These are phyloP conservation scores for Choristoneura fumiferana DNA, from an alignment of 1,140 invertebrate species.

Conservation along the genomic window DNA sequence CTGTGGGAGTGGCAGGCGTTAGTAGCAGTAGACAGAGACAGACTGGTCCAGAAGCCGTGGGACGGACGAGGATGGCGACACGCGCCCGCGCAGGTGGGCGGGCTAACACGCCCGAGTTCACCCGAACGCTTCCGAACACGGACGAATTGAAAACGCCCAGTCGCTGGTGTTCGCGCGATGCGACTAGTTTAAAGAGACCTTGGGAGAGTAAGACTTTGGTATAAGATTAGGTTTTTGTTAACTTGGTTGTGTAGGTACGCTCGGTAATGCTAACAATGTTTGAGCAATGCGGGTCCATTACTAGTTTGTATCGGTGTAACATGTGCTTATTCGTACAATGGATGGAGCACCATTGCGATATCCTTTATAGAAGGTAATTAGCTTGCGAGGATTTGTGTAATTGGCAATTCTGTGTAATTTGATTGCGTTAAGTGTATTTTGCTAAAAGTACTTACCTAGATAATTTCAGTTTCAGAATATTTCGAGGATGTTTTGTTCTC, in stretches of 20 bases:
- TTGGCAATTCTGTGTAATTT: conserved; percentile 20
- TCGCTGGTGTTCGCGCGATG: conserved; percentile 39
- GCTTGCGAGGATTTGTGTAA: conserved; percentile 23
- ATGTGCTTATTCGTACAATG: conserved; percentile 36
- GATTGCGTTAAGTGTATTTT: too few relatives aligned
- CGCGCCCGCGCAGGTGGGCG: conserved; percentile 52
- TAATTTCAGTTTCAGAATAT: too few relatives aligned
- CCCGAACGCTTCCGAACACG: conserved; percentile 49
- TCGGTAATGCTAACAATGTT: conserved; percentile 44
- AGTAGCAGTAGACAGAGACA: conserved; percentile 39
- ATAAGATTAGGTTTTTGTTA: conserved; percentile 28
- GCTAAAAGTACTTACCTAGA: too few relatives aligned
- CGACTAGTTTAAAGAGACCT: conserved; percentile 37
- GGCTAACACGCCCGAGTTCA: conserved; percentile 40
- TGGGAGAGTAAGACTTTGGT: conserved; percentile 23
- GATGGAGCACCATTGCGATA: conserved; percentile 38
- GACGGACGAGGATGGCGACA: conserved; percentile 38
- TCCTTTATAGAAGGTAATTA: conserved; percentile 38
- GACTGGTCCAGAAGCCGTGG: conserved; percentile 29
- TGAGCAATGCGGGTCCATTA: conserved; percentile 38
- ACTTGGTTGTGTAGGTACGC: conserved; percentile 24
- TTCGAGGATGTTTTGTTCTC: too few relatives aligned
- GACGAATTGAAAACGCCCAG: conserved; percentile 61
- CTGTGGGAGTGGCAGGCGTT: conserved; percentile 59
- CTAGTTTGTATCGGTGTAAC: conserved; percentile 29